Evolutionary conservation across 2,113 vertebrate species (phyloP).

Genomic region (Garra rufa): DNA sequence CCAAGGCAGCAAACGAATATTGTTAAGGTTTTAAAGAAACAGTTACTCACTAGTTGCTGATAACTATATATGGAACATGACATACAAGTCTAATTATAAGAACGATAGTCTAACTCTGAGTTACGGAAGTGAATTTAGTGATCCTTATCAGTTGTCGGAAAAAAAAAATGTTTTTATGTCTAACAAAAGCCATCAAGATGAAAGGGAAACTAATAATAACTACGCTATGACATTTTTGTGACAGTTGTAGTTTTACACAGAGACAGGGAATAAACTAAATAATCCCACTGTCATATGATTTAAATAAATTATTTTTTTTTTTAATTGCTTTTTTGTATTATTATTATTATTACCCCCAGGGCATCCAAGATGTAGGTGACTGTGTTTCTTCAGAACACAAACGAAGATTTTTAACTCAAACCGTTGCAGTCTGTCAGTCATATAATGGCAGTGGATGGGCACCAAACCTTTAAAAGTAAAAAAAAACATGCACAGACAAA

Average conservation of each 20-base stretch:
- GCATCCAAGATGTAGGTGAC: too few species aligned
- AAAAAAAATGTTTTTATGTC: background rate
- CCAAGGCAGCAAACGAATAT: background rate
- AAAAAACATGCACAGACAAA: too few species aligned
- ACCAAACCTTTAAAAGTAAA: too few species aligned
- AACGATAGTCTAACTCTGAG: background rate
- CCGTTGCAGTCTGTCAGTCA: too few species aligned
- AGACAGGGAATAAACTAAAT: background rate
- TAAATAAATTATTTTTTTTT: too few species aligned
- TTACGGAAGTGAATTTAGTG: background rate
- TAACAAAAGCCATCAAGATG: background rate
- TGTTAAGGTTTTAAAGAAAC: background rate
- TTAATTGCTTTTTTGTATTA: too few species aligned
- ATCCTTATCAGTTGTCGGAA: background rate
- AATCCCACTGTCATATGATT: background rate
- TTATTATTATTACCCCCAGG: too few species aligned
- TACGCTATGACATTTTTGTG: background rate
- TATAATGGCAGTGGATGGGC: too few species aligned
- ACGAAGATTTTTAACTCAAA: too few species aligned
- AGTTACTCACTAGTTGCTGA: background rate
- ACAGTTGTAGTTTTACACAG: background rate
- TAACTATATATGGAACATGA: background rate
- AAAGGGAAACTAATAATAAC: background rate
- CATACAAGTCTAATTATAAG: background rate
- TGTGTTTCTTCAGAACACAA: too few species aligned